phyloP scores from a whole-genome alignment of 2,888 invertebrate genomes.

The Hypselothyrea guttata region DNA sequence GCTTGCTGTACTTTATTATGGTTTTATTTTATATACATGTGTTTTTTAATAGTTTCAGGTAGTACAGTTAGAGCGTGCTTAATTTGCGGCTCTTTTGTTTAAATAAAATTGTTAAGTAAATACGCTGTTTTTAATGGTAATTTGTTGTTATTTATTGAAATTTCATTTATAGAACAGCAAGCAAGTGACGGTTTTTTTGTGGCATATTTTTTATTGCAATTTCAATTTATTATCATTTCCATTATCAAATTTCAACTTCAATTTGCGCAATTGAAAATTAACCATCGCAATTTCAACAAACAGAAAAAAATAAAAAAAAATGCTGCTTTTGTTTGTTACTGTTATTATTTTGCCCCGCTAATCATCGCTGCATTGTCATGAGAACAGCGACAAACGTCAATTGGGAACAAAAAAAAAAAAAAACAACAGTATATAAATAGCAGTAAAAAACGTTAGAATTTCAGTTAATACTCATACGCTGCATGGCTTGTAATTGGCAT shows the following conservation, averaged over 20 bases:
- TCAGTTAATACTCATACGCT: slow-evolving; percentile 8
- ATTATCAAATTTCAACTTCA: slow-evolving; percentile 13
- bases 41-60: no score
- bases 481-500: neutral
- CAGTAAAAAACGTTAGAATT: slow-evolving; percentile 6
- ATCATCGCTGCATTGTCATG: slow-evolving; percentile 35
- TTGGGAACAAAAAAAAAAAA: slow-evolving; percentile 2
- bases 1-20: no score
- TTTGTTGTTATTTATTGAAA: no score
- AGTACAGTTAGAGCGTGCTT: no score
- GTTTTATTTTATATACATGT: no score
- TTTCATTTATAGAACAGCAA: no score
- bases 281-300: slow-evolving; percentile 27
- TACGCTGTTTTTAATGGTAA: no score
- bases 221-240: slow-evolving; percentile 7
- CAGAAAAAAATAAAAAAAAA: slow-evolving; percentile 20
- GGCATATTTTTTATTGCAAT: neutral
- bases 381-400: slow-evolving; percentile 21
- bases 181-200: no score
- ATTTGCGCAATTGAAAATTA: slow-evolving; percentile 40
- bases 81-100: no score
- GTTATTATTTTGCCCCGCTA: slow-evolving; percentile 6
- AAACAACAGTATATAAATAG: slow-evolving; percentile 3
- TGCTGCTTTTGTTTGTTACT: slow-evolving; percentile 24
- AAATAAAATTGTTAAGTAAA: no score